Conservation (phyloP, 2,888 invertebrate species). For the Eupithecia tripunctaria region DNA sequence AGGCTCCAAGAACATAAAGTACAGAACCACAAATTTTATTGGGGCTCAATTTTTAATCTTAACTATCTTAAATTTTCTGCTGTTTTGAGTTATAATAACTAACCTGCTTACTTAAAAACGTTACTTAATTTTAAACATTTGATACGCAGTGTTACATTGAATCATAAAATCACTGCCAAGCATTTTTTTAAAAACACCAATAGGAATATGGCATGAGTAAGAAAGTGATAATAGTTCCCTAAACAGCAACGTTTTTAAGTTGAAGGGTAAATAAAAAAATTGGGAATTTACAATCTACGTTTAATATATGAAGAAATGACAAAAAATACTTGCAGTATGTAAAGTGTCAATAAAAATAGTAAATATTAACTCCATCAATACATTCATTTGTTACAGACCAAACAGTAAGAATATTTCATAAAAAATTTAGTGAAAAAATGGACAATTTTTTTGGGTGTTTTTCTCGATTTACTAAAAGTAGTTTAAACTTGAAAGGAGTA, state of each 20-base stretch:
- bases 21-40: neutral
- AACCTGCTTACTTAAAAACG: neutral
- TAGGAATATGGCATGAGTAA: neutral
- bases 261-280: neutral
- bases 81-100: neutral
- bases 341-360: neutral
- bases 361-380: neutral
- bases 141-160: neutral
- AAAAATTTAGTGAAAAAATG: neutral
- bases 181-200: neutral
- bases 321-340: neutral
- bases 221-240: neutral
- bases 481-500: neutral
- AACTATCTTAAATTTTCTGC: neutral
- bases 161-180: neutral
- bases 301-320: neutral
- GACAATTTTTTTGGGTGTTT: neutral
- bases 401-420: neutral
- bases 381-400: neutral
- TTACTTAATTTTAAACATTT: neutral
- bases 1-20: neutral
- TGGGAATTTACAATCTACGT: neutral
- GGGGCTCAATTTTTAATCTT: slow-evolving; percentile 7
- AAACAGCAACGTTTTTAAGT: neutral
- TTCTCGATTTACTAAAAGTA: neutral